Percentiles rank a stretch among this genome's conserved stretches.
phyloP scores from a whole-genome alignment of 2,888 invertebrate genomes.

The Microctonus aethiopoides region DNA sequence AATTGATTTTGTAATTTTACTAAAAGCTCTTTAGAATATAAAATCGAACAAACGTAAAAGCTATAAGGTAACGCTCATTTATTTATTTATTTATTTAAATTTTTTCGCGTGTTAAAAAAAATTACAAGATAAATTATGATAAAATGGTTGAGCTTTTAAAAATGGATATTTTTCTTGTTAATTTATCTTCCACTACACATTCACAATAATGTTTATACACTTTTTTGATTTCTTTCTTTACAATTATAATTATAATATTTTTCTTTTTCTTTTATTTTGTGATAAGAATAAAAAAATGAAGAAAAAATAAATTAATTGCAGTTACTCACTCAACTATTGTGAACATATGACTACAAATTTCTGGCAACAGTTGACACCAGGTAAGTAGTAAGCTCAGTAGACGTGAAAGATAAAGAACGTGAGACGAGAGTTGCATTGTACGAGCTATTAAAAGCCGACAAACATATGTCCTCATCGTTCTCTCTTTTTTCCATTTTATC shows the following conservation, averaged over 20 bases:
- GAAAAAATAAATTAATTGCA: not conserved
- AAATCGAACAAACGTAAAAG: not conserved
- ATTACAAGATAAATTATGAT: too few relatives aligned
- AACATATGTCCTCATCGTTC: not conserved
- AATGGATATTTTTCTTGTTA: not conserved
- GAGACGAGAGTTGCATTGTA: conserved; percentile 14
- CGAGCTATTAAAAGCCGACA: conserved; percentile 22
- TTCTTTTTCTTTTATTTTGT: not conserved
- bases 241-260: too few relatives aligned
- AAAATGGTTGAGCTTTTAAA: not conserved
- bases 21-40: conserved; percentile 17
- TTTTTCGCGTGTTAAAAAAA: too few relatives aligned
- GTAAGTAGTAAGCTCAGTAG: not conserved
- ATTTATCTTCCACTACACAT: not conserved
- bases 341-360: conserved; percentile 1
- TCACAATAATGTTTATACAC: too few relatives aligned
- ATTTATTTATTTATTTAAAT: too few relatives aligned
- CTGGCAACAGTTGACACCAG: conserved; percentile 13
- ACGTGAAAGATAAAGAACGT: not conserved
- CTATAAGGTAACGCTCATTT: not conserved
- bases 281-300: not conserved
- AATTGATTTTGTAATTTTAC: conserved; percentile 25
- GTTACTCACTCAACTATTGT: not conserved
- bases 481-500: conserved; percentile 8
- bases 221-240: too few relatives aligned